phyloP scores from a whole-genome alignment of 1,140 invertebrate species.

The Teleopsis dalmanni region DNA sequence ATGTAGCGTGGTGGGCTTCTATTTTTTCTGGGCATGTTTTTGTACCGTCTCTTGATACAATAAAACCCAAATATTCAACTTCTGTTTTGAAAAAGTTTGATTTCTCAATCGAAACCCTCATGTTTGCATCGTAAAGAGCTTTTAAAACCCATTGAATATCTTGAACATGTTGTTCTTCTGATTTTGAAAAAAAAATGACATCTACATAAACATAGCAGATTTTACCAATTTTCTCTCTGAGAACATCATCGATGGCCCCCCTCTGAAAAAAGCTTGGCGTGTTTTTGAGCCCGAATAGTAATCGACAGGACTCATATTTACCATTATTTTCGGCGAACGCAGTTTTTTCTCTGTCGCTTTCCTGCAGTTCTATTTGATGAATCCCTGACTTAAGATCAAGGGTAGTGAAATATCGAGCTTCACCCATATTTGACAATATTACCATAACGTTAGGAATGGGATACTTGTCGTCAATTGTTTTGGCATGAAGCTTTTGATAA shows the following conservation, averaged over 20 bases:
- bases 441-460: slow-evolving; percentile 4
- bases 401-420: not conserved
- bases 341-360: not conserved
- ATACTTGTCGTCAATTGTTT: slow-evolving; percentile 1
- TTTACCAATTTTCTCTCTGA: not conserved
- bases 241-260: too few species aligned
- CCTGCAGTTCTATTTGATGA: too few species aligned
- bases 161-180: too few species aligned
- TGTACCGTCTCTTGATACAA: too few species aligned
- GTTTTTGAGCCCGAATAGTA: not conserved
- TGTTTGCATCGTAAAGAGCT: not conserved
- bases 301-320: too few species aligned
- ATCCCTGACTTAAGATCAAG: not conserved
- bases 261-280: too few species aligned
- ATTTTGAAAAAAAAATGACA: not conserved
- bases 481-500: slow-evolving; percentile 25
- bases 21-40: too few species aligned
- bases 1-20: too few species aligned
- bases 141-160: not conserved
- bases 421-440: slow-evolving; percentile 1
- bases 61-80: too few species aligned
- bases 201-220: too few species aligned
- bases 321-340: not conserved
- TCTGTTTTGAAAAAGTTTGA: too few species aligned
- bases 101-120: too few species aligned